Evolutionary conservation across 2,888 invertebrate species (phyloP), one percentile per base, ranked within the genome.

Genomic region (Neoscelio sp.): DNA sequence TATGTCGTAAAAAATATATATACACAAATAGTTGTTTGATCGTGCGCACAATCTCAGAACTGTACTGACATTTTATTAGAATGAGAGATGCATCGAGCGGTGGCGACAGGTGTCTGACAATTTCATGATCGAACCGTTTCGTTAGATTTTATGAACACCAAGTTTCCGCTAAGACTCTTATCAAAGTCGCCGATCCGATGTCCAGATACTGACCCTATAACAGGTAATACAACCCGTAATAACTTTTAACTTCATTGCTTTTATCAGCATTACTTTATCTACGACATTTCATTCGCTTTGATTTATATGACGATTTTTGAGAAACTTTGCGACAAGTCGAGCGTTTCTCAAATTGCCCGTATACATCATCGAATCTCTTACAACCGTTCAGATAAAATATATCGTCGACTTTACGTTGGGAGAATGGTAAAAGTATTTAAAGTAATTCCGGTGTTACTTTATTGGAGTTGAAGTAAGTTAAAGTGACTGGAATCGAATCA

Each of bases 1-100:
- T 15, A 5, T 70, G 56, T 64, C 48, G 44, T 62, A 77, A 77
- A 77, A 70, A 77, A 50, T 42, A 48, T 56, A 56, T 48, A 48
- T 56, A 38, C 40, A 38, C 26, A 64, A 56, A 64, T 46, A 67
- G 60, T 42, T 15, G 56, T 48, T 48, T 33, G 62, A 54, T 73
- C 35, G 46, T 56, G 20, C 17, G 52, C 33, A 15, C 20, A 18
- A 12, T 38, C 46, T 62, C 52, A 13, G 18, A 56, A 40, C 13
- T 1, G 28, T 42, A 28, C 15, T 13, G 17, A 30, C 40, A n/a
- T 35, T 64, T 64, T 64, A 64, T 46, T 73, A 28, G 62, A 28
- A 33, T 26, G 58, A 71, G 42, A 15, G 70, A 60, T 52, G 60
- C 38, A 40, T 48, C 10, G 18, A 8, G 15, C 26, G 12, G 44